A percentile compares a stretch with the other conserved stretches of the same genome.
Conservation (phyloP, 2,113 vertebrate genomes). For the Oncorhynchus masou region DNA sequence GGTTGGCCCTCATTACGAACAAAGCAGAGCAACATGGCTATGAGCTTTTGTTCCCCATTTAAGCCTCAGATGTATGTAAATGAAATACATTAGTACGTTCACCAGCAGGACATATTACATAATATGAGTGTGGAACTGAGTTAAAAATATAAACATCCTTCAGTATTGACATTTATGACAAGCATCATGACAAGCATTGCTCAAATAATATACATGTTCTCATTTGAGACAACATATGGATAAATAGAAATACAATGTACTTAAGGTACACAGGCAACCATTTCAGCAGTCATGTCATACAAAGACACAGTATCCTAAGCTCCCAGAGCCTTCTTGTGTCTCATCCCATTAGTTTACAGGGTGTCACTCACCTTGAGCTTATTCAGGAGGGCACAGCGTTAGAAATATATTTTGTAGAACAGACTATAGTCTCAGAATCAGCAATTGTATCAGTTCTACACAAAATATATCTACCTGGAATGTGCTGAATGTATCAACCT, state of each 20-base stretch:
- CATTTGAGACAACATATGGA: conserved; percentile 23
- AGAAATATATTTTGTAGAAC: too few species aligned
- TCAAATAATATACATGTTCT: conserved; percentile 39
- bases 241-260: conserved; percentile 39
- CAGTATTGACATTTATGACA: conserved; percentile 34
- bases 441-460: too few species aligned
- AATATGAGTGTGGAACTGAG: conserved; percentile 27
- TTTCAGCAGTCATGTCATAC: conserved; percentile 30
- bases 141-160: conserved; percentile 55
- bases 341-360: conserved; percentile 10
- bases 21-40: background rate
- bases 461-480: too few species aligned
- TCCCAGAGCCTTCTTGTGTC: conserved; percentile 17
- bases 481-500: too few species aligned
- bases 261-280: conserved; percentile 28
- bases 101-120: conserved; percentile 57
- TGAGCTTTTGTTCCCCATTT: conserved; percentile 5
- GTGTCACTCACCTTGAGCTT: background rate
- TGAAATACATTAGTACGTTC: conserved; percentile 50
- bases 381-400: too few species aligned
- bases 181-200: conserved; percentile 39
- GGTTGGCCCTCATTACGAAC: too few species aligned
- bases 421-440: too few species aligned
- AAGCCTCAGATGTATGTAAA: conserved; percentile 46
- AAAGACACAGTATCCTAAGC: conserved; percentile 26